A percentile compares a stretch with the other conserved stretches of the same genome.
These are phyloP conservation scores for Prorops nasuta DNA, from an alignment of 1,140 invertebrate genomes.

Conservation along the genomic window DNA sequence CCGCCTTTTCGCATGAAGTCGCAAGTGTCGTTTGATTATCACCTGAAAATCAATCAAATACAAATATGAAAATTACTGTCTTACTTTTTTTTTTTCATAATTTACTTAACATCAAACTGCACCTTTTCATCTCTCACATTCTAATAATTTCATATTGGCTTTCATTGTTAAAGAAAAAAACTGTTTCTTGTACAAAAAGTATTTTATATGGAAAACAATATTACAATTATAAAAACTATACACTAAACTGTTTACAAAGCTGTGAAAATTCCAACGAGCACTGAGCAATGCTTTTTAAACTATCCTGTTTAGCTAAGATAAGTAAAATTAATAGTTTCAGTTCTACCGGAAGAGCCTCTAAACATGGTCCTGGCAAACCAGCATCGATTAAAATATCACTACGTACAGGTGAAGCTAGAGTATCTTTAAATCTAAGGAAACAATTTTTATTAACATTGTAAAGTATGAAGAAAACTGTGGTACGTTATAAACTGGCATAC, in stretches of 20 bases:
- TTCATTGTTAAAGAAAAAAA: too few relatives aligned
- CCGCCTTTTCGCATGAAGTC: constrained; percentile 6
- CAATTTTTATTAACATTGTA: constrained; percentile 1
- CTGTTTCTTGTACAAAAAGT: too few relatives aligned
- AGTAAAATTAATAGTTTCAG: constrained; percentile 25
- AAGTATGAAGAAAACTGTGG: constrained; percentile 3
- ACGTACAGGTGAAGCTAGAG: constrained; percentile 27
- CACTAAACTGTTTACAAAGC: too few relatives aligned
- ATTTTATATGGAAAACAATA: too few relatives aligned
- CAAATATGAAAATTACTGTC: too few relatives aligned
- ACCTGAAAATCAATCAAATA: constrained; percentile 22
- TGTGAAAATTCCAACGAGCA: constrained; percentile 11
- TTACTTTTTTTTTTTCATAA: too few relatives aligned
- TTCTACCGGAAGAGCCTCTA: constrained; percentile 35
- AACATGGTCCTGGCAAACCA: constrained; percentile 29
- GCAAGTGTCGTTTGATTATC: constrained; percentile 14
- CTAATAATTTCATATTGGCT: too few relatives aligned
- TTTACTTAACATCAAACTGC: too few relatives aligned
- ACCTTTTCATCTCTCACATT: too few relatives aligned
- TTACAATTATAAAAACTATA: background rate
- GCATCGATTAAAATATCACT: constrained; percentile 27
- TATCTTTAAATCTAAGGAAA: constrained; percentile 37
- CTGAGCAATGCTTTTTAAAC: background rate
- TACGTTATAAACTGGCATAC: constrained; percentile 20
- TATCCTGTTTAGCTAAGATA: too few relatives aligned